Percentiles rank a stretch among this genome's conserved stretches.
phyloP scores from a whole-genome alignment of 2,888 invertebrate species.

The Patella depressa region DNA sequence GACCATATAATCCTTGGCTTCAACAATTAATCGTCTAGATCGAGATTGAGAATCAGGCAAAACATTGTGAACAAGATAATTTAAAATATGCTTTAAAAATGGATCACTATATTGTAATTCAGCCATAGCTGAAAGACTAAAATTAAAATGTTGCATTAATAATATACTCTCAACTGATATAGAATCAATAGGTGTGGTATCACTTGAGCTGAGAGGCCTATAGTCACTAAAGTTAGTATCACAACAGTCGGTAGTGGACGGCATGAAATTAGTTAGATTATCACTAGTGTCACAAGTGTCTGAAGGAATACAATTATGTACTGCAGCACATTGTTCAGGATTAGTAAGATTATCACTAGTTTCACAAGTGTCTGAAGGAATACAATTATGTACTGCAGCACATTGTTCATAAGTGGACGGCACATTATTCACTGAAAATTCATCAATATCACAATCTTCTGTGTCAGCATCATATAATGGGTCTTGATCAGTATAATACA shows the following conservation, averaged over 20 bases:
- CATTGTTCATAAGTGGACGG: no score
- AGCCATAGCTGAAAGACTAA: not conserved
- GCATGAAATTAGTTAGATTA: not conserved
- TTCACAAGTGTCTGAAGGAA: no score
- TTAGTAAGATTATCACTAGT: no score
- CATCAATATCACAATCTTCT: not conserved
- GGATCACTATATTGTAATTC: constrained; percentile 19
- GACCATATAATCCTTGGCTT: constrained; percentile 27
- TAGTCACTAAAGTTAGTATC: not conserved
- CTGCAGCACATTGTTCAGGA: no score
- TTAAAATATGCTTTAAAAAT: not conserved
- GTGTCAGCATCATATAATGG: constrained; percentile 8
- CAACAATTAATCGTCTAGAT: constrained; percentile 27
- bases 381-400: not conserved
- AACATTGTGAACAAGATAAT: constrained; percentile 15
- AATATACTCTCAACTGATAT: not conserved
- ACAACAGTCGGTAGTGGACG: not conserved
- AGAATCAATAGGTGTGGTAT: not conserved
- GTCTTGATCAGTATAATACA: not conserved
- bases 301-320: not conserved
- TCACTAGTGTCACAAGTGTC: not conserved
- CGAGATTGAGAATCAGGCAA: constrained; percentile 30
- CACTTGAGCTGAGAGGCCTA: no score
- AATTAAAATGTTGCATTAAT: constrained; percentile 6
- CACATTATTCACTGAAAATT: no score